Evolutionary conservation across 2,888 invertebrate species (phyloP).

Genomic region (Melanostoma scalare): DNA sequence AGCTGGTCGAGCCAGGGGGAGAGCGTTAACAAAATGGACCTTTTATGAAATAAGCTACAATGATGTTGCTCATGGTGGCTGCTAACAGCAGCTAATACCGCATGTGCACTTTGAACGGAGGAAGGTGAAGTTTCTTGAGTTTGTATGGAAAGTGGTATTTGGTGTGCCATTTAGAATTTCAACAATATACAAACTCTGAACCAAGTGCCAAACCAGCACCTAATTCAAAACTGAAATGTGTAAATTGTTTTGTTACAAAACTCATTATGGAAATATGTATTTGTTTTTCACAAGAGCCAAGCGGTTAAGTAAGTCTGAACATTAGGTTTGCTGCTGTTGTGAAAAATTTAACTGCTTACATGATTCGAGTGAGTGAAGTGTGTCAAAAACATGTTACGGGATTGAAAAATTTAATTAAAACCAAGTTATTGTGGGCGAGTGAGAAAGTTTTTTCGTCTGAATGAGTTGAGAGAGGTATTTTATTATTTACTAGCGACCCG

Average conservation of each 20-base stretch:
- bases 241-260: constrained; percentile 65
- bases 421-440: constrained; percentile 20
- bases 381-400: constrained; percentile 42
- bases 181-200: constrained; percentile 19
- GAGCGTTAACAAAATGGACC: constrained; percentile 52
- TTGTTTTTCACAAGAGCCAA: not conserved
- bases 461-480: too few species aligned
- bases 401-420: constrained; percentile 67
- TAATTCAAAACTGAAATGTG: constrained; percentile 53
- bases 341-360: constrained; percentile 18
- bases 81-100: constrained; percentile 65
- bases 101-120: constrained; percentile 33
- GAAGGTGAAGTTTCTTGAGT: not conserved
- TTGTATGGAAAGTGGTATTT: constrained; percentile 8
- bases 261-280: constrained; percentile 54
- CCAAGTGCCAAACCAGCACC: constrained; percentile 33
- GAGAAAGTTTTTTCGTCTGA: too few species aligned
- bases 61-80: constrained; percentile 18
- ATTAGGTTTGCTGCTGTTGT: constrained; percentile 17
- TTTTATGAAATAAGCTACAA: constrained; percentile 35
- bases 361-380: constrained; percentile 44
- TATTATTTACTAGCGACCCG: too few species aligned
- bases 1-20: not conserved
- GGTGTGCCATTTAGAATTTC: constrained; percentile 27
- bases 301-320: not conserved